phyloP scores from a whole-genome alignment of 2,888 invertebrate genomes.

The Lasioglossum morio region DNA sequence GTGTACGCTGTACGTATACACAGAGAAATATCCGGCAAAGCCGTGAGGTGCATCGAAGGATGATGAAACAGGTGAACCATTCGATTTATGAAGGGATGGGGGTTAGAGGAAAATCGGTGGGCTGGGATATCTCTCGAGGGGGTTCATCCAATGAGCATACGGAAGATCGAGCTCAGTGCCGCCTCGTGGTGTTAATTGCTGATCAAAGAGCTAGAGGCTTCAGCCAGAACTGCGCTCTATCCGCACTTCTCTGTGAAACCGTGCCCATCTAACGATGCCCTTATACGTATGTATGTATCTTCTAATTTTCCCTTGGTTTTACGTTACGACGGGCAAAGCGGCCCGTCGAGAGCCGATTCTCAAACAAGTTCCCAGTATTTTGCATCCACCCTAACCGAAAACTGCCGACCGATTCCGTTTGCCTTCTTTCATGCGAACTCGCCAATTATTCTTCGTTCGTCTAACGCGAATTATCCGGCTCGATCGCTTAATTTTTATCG shows the following conservation, averaged over 20 bases:
- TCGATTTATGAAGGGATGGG: conserved; percentile 28
- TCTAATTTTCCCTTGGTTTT: conserved; percentile 7
- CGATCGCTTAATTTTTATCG: conserved; percentile 10
- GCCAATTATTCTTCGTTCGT: not conserved
- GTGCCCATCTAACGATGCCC: conserved; percentile 20
- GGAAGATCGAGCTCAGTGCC: conserved; percentile 64
- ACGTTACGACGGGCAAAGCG: conserved; percentile 4
- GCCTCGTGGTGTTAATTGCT: conserved; percentile 77
- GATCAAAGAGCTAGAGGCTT: conserved; percentile 70
- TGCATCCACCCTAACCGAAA: not conserved
- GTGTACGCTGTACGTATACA: not conserved
- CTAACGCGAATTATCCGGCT: not conserved
- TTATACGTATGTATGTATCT: not conserved
- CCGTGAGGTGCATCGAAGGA: conserved; percentile 36
- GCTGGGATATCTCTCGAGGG: conserved; percentile 41
- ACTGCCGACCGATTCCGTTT: not conserved
- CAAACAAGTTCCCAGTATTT: conserved; percentile 2
- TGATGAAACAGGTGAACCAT: conserved; percentile 55
- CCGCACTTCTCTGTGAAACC: conserved; percentile 25
- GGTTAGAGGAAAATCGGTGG: conserved; percentile 42
- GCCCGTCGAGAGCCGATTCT: not conserved
- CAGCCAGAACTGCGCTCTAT: conserved; percentile 38
- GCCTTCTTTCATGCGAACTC: not conserved
- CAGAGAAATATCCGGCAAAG: conserved; percentile 47
- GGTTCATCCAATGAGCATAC: conserved; percentile 63